These are phyloP conservation scores for Cynoglossus semilaevis DNA, from an alignment of 2,113 vertebrate species.

Conservation along the genomic window DNA sequence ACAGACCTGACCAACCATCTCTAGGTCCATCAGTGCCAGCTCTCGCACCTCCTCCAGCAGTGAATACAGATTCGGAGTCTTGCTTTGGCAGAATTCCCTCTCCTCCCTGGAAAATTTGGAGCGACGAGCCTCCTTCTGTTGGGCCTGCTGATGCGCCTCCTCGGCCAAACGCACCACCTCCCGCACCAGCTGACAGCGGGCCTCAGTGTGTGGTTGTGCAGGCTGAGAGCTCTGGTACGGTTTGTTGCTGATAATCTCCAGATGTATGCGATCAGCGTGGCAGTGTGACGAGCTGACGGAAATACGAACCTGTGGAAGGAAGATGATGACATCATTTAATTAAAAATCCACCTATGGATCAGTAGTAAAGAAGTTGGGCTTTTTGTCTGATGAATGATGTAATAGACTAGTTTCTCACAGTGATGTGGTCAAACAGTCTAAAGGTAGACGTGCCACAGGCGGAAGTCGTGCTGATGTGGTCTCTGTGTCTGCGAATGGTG, in stretches of 20 bases:
- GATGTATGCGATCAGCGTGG: slow-evolving; percentile 79
- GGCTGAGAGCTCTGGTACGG: slow-evolving; percentile 42
- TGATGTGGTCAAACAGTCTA: slow-evolving; percentile 87
- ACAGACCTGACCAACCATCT: background rate
- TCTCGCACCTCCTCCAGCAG: slow-evolving; percentile 91
- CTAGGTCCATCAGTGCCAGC: slow-evolving; percentile 76
- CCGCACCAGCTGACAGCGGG: slow-evolving; percentile 78
- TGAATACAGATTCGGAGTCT: slow-evolving; percentile 81
- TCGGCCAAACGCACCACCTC: slow-evolving; percentile 84
- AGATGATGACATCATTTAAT: background rate
- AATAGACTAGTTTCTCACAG: slow-evolving; percentile 69
- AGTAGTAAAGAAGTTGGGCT: too few relatives aligned
- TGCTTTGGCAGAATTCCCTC: slow-evolving; percentile 84
- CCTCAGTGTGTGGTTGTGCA: slow-evolving; percentile 19
- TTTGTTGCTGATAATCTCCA: slow-evolving; percentile 82
- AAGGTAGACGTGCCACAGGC: slow-evolving; percentile 76
- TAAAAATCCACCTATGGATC: too few relatives aligned
- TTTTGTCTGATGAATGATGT: background rate
- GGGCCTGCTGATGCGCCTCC: slow-evolving; percentile 76
- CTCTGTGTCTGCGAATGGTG: slow-evolving; percentile 73
- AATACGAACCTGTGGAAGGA: slow-evolving; percentile 81
- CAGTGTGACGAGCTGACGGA: slow-evolving; percentile 77
- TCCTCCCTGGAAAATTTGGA: slow-evolving; percentile 75
- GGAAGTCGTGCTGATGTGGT: slow-evolving; percentile 81
- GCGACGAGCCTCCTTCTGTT: slow-evolving; percentile 55